Evolutionary conservation across 2,888 invertebrate species (phyloP).

Genomic region (Panorpa germanica): DNA sequence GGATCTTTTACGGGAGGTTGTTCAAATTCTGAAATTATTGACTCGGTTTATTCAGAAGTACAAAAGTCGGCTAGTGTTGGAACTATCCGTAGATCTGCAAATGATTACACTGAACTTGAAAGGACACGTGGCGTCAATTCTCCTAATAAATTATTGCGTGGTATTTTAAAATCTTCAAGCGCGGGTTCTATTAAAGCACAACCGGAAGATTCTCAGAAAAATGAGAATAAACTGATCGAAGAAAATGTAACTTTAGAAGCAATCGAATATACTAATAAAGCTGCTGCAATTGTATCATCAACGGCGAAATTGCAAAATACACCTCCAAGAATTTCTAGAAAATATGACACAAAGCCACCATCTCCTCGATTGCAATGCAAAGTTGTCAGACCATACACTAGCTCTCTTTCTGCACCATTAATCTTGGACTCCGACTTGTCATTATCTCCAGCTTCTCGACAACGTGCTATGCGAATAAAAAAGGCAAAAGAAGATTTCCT

Average conservation of each 20-base stretch:
- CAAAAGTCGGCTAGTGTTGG: conserved; percentile 12
- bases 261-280: conserved; percentile 3
- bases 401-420: conserved; percentile 14
- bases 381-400: conserved; percentile 9
- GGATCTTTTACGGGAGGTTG: too few relatives aligned
- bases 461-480: conserved; percentile 37
- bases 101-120: conserved; percentile 10
- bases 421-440: conserved; percentile 14
- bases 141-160: conserved; percentile 14
- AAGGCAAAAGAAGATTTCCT: conserved; percentile 57
- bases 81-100: conserved; percentile 6
- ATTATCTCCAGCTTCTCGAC: conserved; percentile 17
- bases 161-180: conserved; percentile 23
- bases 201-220: conserved; percentile 11
- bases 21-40: too few relatives aligned
- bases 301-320: conserved; percentile 21
- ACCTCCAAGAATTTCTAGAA: conserved; percentile 20
- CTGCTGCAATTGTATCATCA: conserved; percentile 8
- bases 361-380: conserved; percentile 17
- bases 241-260: conserved; percentile 3
- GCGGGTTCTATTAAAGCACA: conserved; percentile 18
- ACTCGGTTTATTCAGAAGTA: too few relatives aligned
- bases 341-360: conserved; percentile 18
- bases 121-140: conserved; percentile 12
- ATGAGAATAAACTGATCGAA: conserved; percentile 7